phyloP scores from a whole-genome alignment of 2,888 invertebrate species.

The Plagodis pulveraria region DNA sequence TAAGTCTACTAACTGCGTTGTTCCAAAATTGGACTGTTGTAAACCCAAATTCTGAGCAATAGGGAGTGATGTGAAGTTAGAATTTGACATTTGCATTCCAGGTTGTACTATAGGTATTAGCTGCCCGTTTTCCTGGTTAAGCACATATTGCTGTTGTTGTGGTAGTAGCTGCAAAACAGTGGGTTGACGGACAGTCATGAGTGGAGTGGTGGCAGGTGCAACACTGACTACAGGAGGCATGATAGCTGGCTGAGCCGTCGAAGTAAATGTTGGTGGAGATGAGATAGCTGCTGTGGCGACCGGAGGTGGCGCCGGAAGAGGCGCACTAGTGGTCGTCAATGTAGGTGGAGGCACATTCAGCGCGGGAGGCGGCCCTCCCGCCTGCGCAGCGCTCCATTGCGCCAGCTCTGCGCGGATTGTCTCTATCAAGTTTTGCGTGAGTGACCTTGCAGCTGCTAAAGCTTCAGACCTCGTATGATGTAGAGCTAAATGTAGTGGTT shows the following conservation, averaged over 20 bases:
- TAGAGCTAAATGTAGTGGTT: slow-evolving; percentile 90
- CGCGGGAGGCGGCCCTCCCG: slow-evolving; percentile 74
- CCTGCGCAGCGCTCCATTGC: slow-evolving; percentile 77
- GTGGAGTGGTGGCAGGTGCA: slow-evolving; percentile 66
- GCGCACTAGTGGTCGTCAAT: slow-evolving; percentile 64
- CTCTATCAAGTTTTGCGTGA: slow-evolving; percentile 91
- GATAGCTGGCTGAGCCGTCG: slow-evolving; percentile 60
- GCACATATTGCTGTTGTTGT: slow-evolving; percentile 74
- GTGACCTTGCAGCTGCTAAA: slow-evolving; percentile 88
- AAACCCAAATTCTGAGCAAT: slow-evolving; percentile 66
- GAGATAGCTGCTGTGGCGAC: slow-evolving; percentile 63
- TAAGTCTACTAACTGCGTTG: slow-evolving; percentile 71
- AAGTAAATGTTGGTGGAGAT: slow-evolving; percentile 62
- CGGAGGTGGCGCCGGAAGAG: slow-evolving; percentile 65
- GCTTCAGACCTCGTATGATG: slow-evolving; percentile 90
- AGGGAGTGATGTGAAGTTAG: slow-evolving; percentile 75
- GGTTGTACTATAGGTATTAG: slow-evolving; percentile 80
- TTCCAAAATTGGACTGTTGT: slow-evolving; percentile 75
- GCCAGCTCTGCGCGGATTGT: slow-evolving; percentile 88
- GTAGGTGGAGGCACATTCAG: slow-evolving; percentile 73
- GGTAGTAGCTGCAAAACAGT: slow-evolving; percentile 75
- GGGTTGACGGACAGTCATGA: slow-evolving; percentile 79
- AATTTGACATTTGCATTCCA: slow-evolving; percentile 74
- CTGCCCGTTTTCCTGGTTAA: slow-evolving; percentile 79
- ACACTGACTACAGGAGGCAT: slow-evolving; percentile 75